These are phyloP conservation scores for Periophthalmodon schlosseri DNA, from an alignment of 2,113 vertebrate genomes.

Conservation along the genomic window DNA sequence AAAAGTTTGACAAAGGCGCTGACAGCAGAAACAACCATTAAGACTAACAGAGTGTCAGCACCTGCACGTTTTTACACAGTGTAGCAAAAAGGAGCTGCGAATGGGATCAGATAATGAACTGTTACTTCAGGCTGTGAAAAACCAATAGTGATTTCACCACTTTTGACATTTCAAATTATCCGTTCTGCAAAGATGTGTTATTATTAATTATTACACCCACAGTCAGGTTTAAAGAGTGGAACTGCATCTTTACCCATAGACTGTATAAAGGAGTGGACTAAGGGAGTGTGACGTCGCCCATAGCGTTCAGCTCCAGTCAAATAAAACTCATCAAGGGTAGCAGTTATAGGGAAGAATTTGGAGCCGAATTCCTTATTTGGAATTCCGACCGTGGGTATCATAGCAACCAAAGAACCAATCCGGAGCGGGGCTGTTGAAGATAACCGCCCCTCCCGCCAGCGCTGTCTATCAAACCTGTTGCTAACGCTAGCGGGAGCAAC, in stretches of 20 bases:
- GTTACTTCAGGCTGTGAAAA: slow-evolving; percentile 45
- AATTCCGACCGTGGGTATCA: no score
- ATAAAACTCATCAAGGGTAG: no score
- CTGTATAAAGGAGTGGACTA: no score
- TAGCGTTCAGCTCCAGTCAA: no score
- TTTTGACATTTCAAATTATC: slow-evolving; percentile 18
- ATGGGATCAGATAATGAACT: slow-evolving; percentile 52
- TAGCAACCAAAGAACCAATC: no score
- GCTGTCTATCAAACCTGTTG: no score
- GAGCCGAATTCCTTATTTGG: no score
- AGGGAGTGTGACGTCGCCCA: no score
- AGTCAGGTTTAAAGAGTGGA: neutral
- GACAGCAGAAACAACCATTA: slow-evolving; percentile 17
- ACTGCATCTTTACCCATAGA: neutral
- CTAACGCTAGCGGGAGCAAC: no score
- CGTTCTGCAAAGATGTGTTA: slow-evolving; percentile 4
- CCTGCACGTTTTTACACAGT: slow-evolving; percentile 12
- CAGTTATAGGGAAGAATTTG: no score
- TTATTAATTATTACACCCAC: neutral
- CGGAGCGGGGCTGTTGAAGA: no score
- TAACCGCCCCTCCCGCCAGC: no score
- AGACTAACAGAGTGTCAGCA: slow-evolving; percentile 20
- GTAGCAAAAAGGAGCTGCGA: slow-evolving; percentile 34
- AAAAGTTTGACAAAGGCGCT: slow-evolving; percentile 39
- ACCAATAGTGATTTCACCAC: neutral